A percentile compares a stretch with the other conserved stretches of the same genome.
These are phyloP conservation scores for Ceyx melanurus DNA, from an alignment of 2,113 vertebrate species.

Conservation along the genomic window DNA sequence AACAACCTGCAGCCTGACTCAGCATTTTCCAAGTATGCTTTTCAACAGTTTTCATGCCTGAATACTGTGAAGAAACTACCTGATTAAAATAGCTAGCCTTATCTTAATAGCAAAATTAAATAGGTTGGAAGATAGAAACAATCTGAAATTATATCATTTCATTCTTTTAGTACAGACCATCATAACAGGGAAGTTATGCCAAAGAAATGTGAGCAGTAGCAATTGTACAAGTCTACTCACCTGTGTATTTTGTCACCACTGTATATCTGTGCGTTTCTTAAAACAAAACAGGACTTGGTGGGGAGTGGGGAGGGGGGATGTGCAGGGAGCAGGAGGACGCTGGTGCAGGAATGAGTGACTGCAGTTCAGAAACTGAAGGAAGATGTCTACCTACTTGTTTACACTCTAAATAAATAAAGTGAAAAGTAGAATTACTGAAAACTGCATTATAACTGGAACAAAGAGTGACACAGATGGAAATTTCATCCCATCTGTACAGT, in stretches of 20 bases:
- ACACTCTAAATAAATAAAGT: background rate
- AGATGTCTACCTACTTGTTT: background rate
- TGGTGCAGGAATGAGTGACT: background rate
- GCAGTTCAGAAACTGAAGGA: background rate
- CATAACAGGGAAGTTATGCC: background rate
- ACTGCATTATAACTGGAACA: background rate
- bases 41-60: background rate
- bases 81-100: background rate
- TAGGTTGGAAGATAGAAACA: background rate
- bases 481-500: background rate
- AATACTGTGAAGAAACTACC: background rate
- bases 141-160: background rate
- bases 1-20: background rate
- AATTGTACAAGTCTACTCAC: background rate
- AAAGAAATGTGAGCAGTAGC: background rate
- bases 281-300: background rate
- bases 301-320: no score
- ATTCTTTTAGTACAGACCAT: background rate
- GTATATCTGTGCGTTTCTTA: background rate
- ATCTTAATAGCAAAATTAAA: background rate
- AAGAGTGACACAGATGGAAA: background rate
- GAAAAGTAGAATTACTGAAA: background rate
- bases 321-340: no score
- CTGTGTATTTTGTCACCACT: background rate
- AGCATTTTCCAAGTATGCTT: background rate